Conservation (phyloP, 2,113 vertebrate genomes). For the Isurus oxyrinchus region DNA sequence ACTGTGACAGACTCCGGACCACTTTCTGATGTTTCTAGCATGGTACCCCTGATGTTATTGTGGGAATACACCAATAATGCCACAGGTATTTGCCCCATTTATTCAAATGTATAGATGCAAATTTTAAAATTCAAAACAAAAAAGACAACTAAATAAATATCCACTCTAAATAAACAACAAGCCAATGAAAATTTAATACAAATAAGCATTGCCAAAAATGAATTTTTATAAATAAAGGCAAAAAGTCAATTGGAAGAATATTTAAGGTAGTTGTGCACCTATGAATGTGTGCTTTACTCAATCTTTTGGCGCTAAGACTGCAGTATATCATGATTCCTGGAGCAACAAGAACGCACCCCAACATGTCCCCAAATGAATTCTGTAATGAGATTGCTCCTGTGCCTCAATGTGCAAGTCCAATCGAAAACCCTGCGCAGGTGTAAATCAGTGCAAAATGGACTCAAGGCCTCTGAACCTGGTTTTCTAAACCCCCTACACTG, state of each 20-base stretch:
- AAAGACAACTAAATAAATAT: neutral
- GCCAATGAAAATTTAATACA: neutral
- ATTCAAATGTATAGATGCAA: neutral
- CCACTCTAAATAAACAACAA: neutral
- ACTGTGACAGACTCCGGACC: neutral
- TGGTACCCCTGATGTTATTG: neutral
- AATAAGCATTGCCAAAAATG: neutral
- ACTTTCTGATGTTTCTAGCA: neutral
- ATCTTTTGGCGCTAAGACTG: neutral
- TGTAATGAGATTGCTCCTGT: neutral
- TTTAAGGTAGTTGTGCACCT: neutral
- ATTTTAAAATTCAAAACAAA: neutral
- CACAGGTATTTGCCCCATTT: neutral
- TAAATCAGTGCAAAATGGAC: neutral
- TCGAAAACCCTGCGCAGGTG: neutral
- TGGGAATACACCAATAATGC: neutral
- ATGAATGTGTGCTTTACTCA: neutral
- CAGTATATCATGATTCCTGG: neutral
- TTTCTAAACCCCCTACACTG: neutral
- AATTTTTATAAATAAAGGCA: neutral
- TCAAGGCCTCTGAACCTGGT: neutral
- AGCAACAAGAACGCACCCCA: neutral
- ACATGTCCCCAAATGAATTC: neutral
- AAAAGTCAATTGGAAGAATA: neutral
- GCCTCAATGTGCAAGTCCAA: neutral